These are phyloP conservation scores for Laupala kohalensis DNA, from an alignment of 1,140 invertebrate species.

Conservation along the genomic window DNA sequence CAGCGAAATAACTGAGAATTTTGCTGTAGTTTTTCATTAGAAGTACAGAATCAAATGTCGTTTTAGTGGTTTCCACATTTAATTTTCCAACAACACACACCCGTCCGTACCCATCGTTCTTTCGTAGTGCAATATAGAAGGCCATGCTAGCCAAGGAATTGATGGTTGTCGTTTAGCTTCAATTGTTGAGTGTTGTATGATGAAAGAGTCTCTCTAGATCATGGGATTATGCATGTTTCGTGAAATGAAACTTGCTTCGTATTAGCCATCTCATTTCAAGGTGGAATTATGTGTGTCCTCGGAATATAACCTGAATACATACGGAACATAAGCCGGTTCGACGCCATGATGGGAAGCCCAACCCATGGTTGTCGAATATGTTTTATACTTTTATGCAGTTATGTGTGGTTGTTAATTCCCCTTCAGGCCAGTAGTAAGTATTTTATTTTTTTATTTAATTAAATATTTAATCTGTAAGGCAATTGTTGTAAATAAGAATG, in stretches of 20 bases:
- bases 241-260: neutral
- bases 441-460: neutral
- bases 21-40: too few relatives aligned
- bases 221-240: neutral
- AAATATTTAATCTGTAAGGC: constrained; percentile 17
- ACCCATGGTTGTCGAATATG: constrained; percentile 24
- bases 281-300: neutral
- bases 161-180: neutral
- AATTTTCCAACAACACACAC: too few relatives aligned
- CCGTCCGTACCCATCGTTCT: too few relatives aligned
- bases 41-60: too few relatives aligned
- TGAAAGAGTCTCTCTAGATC: neutral
- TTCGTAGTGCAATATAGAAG: neutral
- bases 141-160: neutral
- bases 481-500: constrained; percentile 9
- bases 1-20: too few relatives aligned
- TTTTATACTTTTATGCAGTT: constrained; percentile 21
- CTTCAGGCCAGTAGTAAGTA: neutral
- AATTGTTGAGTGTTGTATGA: neutral
- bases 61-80: too few relatives aligned
- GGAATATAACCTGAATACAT: constrained; percentile 41
- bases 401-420: constrained; percentile 12
- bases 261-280: neutral
- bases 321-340: constrained; percentile 33
- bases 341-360: constrained; percentile 26